Base-by-base conservation (phyloP, 2,113 vertebrate genomes). In the Pachypanchax playfairii region DNA sequence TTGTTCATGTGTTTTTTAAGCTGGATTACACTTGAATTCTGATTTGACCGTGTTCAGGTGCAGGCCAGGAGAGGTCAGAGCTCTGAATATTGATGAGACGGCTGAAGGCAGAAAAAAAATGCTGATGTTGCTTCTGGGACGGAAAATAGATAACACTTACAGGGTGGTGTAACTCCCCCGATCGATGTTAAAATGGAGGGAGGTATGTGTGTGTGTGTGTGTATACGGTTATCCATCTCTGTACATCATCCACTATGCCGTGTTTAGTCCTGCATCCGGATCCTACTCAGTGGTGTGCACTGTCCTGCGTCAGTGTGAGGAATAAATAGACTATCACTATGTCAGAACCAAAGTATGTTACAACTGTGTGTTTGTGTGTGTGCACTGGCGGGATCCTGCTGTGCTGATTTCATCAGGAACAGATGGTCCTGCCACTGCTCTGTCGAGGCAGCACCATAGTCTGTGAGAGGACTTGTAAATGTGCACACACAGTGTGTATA, bases 381-480 rank as follows among this genome's bases (percentile, higher is more conserved):
- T 12, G 33, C 21, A 33, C 21, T 49, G 26, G 55, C 62, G 36
- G 59, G 59, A 22, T 79, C 84, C 82, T 82, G 78, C 80, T 80
- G 80, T 78, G 85, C 82, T 82, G 82, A 83, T 82, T 85, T 83
- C 84, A 84, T 72, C 68, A 58, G 66, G 78, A 87, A 83, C 87
- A 87, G 87, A 89, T 87, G 87, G 85, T 73, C 59, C 67, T 69
- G 54, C 65, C 73, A 78, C 63, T 47, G 61, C 76, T 73, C 47
- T 61, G 78, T 73, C 17, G 50, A 55, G 50, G 56, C 74, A 65
- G 68, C 49, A 73, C 67, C 50, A 55, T 61, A 54, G 64, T 73
- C 73, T 70, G 38, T 64, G 70, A 51, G 72, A 65, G 56, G 64
- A 80, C 74, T 49, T 41, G 43, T 75, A 71, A 74, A 74, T 72